These are phyloP conservation scores for Dendrophyllia cribrosa DNA, from an alignment of 64 coral and sea anemone genomes.

Conservation along the genomic window DNA sequence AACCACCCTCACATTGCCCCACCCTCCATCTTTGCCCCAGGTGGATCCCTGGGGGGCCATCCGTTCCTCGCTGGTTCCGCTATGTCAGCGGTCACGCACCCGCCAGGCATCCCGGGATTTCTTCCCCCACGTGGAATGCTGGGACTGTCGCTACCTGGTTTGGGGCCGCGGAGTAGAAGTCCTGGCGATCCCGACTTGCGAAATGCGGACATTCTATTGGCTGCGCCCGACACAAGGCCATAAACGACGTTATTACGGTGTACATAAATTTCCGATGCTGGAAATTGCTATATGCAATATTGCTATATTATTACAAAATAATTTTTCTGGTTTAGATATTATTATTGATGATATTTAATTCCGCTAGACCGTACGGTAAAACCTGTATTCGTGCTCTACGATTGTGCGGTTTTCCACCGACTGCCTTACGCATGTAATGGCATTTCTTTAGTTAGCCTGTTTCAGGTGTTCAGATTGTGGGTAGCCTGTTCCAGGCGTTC, in stretches of 20 bases:
- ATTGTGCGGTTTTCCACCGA: background rate
- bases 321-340: constrained; percentile 7
- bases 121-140: constrained; percentile 77
- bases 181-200: constrained; percentile 45
- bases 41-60: constrained; percentile 2
- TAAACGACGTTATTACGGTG: background rate
- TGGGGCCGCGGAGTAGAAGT: constrained; percentile 77
- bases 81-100: constrained; percentile 86
- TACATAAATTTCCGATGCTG: constrained; percentile 19
- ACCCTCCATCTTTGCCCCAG: constrained; percentile 52
- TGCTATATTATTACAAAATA: background rate
- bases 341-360: constrained; percentile 24
- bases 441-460: background rate
- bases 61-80: constrained; percentile 70
- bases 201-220: constrained; percentile 47
- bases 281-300: background rate
- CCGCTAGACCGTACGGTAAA: constrained; percentile 7
- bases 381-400: background rate
- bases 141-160: constrained; percentile 50
- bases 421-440: background rate
- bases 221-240: constrained; percentile 24
- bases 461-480: too few species aligned
- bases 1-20: constrained; percentile 44
- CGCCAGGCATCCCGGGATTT: constrained; percentile 72
- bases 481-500: too few species aligned